Evolutionary conservation across 2,888 invertebrate genomes (phyloP).

Genomic region (Bugulina stolonifera): DNA sequence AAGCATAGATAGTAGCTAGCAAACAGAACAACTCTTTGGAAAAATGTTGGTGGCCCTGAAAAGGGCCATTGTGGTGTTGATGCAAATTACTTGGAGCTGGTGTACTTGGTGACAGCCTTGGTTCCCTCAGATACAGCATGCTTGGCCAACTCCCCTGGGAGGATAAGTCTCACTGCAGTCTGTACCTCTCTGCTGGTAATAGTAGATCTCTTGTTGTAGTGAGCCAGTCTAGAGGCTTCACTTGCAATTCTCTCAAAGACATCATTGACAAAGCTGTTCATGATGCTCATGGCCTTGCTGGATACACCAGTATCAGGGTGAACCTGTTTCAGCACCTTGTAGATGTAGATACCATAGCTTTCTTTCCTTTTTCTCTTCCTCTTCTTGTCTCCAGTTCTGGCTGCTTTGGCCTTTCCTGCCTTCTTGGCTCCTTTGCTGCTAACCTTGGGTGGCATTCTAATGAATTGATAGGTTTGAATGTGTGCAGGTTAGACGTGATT

Average conservation of each 20-base stretch:
- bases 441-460: not conserved
- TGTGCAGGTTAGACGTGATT: not conserved
- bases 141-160: constrained; percentile 67
- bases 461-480: too few species aligned
- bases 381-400: constrained; percentile 38
- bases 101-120: constrained; percentile 27
- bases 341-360: constrained; percentile 26
- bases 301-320: constrained; percentile 45
- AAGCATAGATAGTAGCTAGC: too few species aligned
- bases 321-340: constrained; percentile 39
- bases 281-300: constrained; percentile 36
- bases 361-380: constrained; percentile 28
- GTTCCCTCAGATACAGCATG: constrained; percentile 57
- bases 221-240: constrained; percentile 32
- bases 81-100: constrained; percentile 26
- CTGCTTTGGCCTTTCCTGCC: constrained; percentile 33
- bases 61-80: constrained; percentile 13
- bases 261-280: constrained; percentile 34
- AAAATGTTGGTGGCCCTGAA: constrained; percentile 25
- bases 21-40: not conserved
- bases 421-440: constrained; percentile 19
- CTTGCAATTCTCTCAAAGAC: constrained; percentile 34
- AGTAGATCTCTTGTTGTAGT: constrained; percentile 54
- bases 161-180: constrained; percentile 61
- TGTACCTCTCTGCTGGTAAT: constrained; percentile 65